A percentile compares a stretch with the other conserved stretches of the same genome.
These are phyloP conservation scores for Eublepharis macularius DNA, from an alignment of 2,113 vertebrate species.

Conservation along the genomic window DNA sequence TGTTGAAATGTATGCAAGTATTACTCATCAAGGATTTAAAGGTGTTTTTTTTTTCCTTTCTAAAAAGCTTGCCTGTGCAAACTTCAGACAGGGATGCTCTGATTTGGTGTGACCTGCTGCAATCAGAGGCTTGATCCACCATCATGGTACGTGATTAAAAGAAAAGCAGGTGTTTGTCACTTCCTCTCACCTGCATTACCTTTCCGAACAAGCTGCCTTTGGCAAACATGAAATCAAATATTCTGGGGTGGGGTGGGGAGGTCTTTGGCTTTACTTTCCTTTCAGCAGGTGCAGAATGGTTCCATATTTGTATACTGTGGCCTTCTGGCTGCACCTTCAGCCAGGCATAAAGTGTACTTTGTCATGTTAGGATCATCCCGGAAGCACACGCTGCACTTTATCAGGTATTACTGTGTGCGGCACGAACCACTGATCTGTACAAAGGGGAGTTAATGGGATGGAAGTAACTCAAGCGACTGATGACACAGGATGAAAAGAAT, in stretches of 20 bases:
- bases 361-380: neutral
- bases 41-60: no score
- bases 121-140: neutral
- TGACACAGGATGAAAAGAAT: neutral
- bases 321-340: rapidly evolving
- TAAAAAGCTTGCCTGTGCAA: no score
- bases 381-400: neutral
- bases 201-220: neutral
- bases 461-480: neutral
- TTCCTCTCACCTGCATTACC: neutral
- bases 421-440: neutral
- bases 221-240: neutral
- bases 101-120: neutral
- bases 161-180: neutral
- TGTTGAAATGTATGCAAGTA: no score
- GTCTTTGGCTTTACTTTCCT: neutral
- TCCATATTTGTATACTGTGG: neutral
- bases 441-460: neutral
- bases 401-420: neutral
- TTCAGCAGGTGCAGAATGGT: rapidly evolving
- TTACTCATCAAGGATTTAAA: no score
- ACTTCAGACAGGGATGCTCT: no score
- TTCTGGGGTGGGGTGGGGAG: neutral
- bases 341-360: rapidly evolving
- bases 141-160: neutral